Evolutionary conservation across 2,797 vertebrate genomes (phyloP).

Genomic region (Aulostomus chinensis): DNA sequence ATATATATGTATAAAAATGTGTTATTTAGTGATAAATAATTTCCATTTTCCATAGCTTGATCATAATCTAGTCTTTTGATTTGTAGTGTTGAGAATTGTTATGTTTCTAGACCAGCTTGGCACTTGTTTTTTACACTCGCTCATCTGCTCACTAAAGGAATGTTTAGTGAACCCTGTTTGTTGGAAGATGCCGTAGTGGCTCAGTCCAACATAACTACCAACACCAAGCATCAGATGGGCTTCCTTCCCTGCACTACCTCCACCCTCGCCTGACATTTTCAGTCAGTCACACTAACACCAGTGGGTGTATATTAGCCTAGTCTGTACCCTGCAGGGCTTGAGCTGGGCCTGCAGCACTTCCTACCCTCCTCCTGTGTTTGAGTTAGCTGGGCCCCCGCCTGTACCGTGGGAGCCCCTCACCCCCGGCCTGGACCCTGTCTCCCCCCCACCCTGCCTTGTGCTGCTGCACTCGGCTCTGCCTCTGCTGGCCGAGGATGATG

Average conservation of each 20-base stretch:
- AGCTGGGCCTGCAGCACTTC: conserved; percentile 64
- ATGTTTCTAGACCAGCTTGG: conserved; percentile 48
- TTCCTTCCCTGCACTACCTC: conserved; percentile 70
- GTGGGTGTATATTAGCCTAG: conserved; percentile 69
- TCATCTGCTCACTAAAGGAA: conserved; percentile 74
- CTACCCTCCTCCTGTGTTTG: conserved; percentile 66
- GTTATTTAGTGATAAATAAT: conserved; percentile 31
- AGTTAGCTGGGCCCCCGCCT: conserved; percentile 70
- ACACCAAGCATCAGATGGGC: conserved; percentile 68
- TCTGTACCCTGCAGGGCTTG: conserved; percentile 60
- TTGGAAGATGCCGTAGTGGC: conserved; percentile 70
- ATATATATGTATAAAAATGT: conserved; percentile 46
- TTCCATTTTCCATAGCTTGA: conserved; percentile 35
- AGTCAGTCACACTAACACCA: conserved; percentile 70
- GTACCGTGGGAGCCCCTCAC: conserved; percentile 74
- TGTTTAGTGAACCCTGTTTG: conserved; percentile 72
- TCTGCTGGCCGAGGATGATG: conserved; percentile 91
- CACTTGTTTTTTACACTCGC: conserved; percentile 52
- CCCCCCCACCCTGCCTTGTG: conserved; percentile 78
- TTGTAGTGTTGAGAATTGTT: conserved; percentile 37
- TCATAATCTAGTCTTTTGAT: conserved; percentile 28
- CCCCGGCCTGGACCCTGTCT: conserved; percentile 78
- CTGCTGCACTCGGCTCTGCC: conserved; percentile 80
- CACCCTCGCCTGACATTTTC: conserved; percentile 72
- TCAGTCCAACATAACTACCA: conserved; percentile 64